These are phyloP conservation scores for Dromococcyx pavoninus DNA, from an alignment of 2,797 vertebrate genomes.

Conservation along the genomic window DNA sequence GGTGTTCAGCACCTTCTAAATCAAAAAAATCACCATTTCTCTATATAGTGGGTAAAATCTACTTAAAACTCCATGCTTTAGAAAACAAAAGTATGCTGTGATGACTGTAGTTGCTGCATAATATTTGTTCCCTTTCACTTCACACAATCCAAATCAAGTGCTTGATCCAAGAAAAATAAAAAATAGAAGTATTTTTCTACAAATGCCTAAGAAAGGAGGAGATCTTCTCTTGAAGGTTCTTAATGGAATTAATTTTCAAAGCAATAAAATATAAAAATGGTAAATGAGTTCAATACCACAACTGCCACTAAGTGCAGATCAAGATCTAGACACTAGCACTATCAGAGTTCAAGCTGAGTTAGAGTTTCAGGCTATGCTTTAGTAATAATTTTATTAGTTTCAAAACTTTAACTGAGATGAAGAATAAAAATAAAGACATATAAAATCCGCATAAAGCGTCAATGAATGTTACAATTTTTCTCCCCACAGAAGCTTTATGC, in stretches of 20 bases:
- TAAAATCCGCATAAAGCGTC: background rate
- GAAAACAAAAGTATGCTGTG: background rate
- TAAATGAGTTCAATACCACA: background rate
- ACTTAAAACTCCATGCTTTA: background rate
- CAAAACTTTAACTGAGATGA: background rate
- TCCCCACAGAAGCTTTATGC: background rate
- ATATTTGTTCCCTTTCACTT: background rate
- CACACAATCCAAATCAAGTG: background rate
- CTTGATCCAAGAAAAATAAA: background rate
- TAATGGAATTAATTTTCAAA: background rate
- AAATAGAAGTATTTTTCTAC: background rate
- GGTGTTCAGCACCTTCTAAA: background rate
- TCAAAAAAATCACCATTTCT: background rate
- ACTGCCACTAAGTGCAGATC: background rate
- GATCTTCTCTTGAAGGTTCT: background rate
- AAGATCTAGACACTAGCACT: background rate
- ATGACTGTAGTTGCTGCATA: background rate
- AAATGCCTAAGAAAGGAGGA: background rate
- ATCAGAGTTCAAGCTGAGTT: background rate
- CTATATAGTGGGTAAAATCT: background rate
- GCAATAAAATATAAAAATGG: background rate
- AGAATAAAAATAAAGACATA: background rate
- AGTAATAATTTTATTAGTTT: background rate
- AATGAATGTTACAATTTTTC: background rate
- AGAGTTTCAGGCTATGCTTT: background rate